Percentiles rank a stretch among this genome's conserved stretches.
These are phyloP conservation scores for Chlorodrepanis virens DNA, from an alignment of 2,113 vertebrate genomes.

Conservation along the genomic window DNA sequence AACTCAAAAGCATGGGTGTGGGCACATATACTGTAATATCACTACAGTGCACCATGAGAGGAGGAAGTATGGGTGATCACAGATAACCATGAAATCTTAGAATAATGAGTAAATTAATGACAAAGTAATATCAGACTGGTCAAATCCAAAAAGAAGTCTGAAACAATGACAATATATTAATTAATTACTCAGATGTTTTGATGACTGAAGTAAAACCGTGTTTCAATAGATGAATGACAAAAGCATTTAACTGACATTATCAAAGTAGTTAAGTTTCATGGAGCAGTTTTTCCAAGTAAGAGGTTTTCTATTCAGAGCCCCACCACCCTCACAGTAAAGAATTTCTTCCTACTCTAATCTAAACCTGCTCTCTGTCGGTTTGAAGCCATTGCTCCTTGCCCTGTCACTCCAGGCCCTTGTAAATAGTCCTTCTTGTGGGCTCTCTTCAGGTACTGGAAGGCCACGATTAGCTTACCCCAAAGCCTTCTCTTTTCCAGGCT, in stretches of 20 bases:
- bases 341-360: background rate
- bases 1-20: background rate
- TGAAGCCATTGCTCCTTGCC: background rate
- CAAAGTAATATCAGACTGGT: background rate
- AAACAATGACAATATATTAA: background rate
- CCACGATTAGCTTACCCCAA: background rate
- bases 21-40: background rate
- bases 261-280: background rate
- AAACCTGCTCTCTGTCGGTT: background rate
- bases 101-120: background rate
- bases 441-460: background rate
- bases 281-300: background rate
- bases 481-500: background rate
- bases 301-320: background rate
- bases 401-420: background rate
- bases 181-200: background rate
- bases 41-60: background rate
- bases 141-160: background rate
- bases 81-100: background rate
- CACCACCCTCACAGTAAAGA: background rate
- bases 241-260: background rate
- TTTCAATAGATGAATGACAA: background rate
- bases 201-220: background rate
- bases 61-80: background rate
- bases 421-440: background rate